Percentiles rank a stretch among this genome's conserved stretches.
phyloP scores from a whole-genome alignment of 1,140 invertebrate species.

The Nasonia vitripennis region DNA sequence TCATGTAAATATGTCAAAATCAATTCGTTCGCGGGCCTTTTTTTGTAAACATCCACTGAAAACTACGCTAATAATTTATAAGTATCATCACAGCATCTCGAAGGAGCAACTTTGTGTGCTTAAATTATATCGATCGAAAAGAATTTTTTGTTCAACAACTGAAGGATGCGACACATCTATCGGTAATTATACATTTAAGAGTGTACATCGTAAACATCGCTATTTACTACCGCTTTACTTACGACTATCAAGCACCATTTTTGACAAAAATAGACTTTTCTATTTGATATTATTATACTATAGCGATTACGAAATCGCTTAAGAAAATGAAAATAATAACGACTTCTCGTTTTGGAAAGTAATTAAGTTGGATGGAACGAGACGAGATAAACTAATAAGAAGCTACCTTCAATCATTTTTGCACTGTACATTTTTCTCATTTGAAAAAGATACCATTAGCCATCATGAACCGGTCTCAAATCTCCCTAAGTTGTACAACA shows the following conservation, averaged over 20 bases:
- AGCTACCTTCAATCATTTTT: neutral
- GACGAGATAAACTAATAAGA: neutral
- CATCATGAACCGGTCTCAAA: no score
- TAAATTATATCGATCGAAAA: neutral
- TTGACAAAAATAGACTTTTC: slow-evolving; percentile 40
- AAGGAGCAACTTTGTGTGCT: neutral
- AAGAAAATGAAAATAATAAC: slow-evolving; percentile 13
- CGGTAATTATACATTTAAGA: neutral
- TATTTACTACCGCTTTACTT: neutral
- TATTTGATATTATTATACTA: neutral
- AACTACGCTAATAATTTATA: neutral
- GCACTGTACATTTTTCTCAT: neutral
- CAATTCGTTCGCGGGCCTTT: slow-evolving; percentile 1
- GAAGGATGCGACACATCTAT: neutral
- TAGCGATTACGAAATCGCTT: neutral
- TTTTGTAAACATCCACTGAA: neutral
- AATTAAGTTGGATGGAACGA: neutral
- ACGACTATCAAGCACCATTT: slow-evolving; percentile 37
- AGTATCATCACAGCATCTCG: slow-evolving; percentile 25
- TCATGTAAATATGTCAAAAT: slow-evolving; percentile 8
- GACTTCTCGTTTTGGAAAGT: neutral
- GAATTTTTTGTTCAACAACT: slow-evolving; percentile 3
- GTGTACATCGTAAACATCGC: neutral
- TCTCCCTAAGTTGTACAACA: no score
- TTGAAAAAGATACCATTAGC: no score